Evolutionary conservation across 2,113 vertebrate genomes (phyloP).

Genomic region (Dasyurus viverrinus): DNA sequence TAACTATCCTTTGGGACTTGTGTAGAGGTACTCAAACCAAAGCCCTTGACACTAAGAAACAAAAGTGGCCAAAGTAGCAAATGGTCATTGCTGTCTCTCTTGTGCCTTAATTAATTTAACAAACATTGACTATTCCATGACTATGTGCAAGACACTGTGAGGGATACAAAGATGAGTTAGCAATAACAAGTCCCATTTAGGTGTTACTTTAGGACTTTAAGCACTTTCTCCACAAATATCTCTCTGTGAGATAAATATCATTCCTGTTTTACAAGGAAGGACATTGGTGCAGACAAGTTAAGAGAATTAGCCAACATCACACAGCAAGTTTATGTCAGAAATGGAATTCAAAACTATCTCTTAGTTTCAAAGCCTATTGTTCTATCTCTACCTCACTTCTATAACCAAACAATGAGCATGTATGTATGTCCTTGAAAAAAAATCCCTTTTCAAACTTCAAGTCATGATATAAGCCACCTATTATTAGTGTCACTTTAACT

Average conservation of each 20-base stretch:
- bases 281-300: neutral
- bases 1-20: neutral
- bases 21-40: neutral
- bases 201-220: neutral
- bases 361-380: neutral
- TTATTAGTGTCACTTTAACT: neutral
- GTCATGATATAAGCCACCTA: neutral
- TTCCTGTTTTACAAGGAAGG: neutral
- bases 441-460: neutral
- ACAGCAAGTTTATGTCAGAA: neutral
- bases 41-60: neutral
- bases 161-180: neutral
- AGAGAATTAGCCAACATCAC: neutral
- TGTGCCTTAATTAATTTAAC: neutral
- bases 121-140: neutral
- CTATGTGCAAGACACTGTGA: neutral
- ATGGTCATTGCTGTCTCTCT: neutral
- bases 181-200: neutral
- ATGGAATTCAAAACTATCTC: neutral
- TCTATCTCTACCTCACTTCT: neutral
- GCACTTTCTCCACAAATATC: neutral
- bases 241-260: neutral
- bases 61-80: neutral
- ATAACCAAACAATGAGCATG: neutral
- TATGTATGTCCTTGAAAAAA: neutral